Percentiles rank a stretch among this genome's conserved stretches.
These are phyloP conservation scores for Sphecodes monilicornis DNA, from an alignment of 2,888 invertebrate species.

Conservation along the genomic window DNA sequence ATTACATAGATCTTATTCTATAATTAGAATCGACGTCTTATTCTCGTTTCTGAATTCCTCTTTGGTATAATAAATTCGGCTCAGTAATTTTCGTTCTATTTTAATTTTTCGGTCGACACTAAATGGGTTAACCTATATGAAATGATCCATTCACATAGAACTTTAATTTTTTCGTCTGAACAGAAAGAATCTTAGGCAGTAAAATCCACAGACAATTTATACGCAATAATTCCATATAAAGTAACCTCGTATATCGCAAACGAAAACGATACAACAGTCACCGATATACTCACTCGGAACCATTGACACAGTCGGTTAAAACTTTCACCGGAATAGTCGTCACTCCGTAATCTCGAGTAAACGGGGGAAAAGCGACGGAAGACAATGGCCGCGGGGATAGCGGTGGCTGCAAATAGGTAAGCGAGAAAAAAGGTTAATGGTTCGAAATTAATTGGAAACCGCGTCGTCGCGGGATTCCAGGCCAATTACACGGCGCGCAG, in stretches of 20 bases:
- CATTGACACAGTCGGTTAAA: background rate
- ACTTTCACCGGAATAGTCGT: background rate
- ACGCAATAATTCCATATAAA: background rate
- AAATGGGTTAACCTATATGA: no score
- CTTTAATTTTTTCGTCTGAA: no score
- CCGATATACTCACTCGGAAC: background rate
- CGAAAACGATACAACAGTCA: no score
- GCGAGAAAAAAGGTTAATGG: background rate
- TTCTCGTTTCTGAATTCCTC: no score
- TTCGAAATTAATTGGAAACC: conserved; percentile 1
- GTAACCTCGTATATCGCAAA: background rate
- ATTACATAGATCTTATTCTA: no score
- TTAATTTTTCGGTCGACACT: no score
- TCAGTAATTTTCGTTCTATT: no score
- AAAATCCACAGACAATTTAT: background rate
- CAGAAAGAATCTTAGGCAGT: no score
- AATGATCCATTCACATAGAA: no score
- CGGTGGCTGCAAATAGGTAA: background rate
- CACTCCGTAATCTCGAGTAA: background rate
- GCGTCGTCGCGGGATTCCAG: conserved; percentile 8
- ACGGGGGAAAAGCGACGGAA: background rate
- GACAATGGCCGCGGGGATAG: background rate
- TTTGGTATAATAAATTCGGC: no score
- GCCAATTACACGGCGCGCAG: conserved; percentile 2
- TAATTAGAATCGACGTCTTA: no score